These are phyloP conservation scores for Lophotriccus pileatus DNA, from an alignment of 2,797 vertebrate species.

Conservation along the genomic window DNA sequence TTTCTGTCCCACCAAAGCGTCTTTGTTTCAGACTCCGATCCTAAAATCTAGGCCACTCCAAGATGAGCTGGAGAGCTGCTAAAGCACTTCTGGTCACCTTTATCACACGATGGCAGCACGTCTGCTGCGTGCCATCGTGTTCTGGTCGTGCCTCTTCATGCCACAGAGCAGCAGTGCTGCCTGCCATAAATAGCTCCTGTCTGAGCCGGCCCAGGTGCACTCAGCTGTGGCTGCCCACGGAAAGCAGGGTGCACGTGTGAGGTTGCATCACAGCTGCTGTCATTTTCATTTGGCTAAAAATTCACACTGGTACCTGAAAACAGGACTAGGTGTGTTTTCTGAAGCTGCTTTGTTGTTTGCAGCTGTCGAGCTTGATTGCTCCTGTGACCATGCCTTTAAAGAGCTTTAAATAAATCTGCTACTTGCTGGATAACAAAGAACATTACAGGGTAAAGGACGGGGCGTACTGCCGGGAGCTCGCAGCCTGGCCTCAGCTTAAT, in stretches of 20 bases:
- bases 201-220: constrained; percentile 5
- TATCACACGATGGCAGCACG: accelerated
- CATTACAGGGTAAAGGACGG: background rate
- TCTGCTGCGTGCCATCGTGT: background rate
- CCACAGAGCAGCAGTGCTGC: background rate
- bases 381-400: background rate
- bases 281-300: background rate
- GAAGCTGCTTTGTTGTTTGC: background rate
- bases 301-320: background rate
- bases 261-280: background rate
- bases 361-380: background rate
- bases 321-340: background rate
- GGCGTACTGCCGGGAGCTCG: background rate
- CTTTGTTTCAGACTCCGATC: background rate
- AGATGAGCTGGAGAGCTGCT: background rate
- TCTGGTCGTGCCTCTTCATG: background rate
- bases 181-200: background rate
- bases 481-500: background rate
- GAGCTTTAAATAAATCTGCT: background rate
- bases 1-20: background rate
- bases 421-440: background rate
- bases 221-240: background rate
- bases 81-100: background rate
- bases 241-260: background rate
- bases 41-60: background rate